Base-by-base conservation (phyloP, 1,140 invertebrate genomes). In the Pogonomyrmex barbatus region DNA sequence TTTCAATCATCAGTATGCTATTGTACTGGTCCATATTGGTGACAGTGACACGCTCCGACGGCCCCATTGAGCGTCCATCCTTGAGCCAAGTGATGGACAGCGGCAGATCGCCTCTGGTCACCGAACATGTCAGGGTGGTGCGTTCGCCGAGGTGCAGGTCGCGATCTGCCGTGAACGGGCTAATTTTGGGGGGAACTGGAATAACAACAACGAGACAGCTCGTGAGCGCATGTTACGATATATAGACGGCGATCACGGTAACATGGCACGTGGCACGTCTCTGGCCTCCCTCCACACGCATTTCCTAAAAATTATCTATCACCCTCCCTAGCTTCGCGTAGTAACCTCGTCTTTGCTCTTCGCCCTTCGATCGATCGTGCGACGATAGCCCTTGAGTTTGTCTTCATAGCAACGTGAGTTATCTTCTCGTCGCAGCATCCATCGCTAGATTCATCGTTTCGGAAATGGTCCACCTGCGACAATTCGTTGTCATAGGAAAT, bases 181-280 rank as follows among this genome's bases (percentile, higher is more conserved):
- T 97, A 95, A 98, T 96, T 96, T 97, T 97, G 88, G 97, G 97
- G 89, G 97, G 97, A 95, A 97, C 97, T 98, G 97, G 88, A 97
- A 96, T 94, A 91, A 93, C 83, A 93, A 90, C 90, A 90, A 90
- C 70, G 89, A 90, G 89, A 90, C 54, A 77, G 62, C 87, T 70
- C 62, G 87, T 90, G 89, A 90, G 70, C 89, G 47, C 82, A 71
- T 50, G 75, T 71, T 68, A 63, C 47, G 56, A 87, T 75, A 89
- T 12, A 83, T 75, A 62, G 79, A 60, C 54, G 73, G 62, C 79
- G 65, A 75, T 58, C 77, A n/a, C n/a, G 86, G 17, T 81, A 85
- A 76, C 79, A 70, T 77, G 75, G 62, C 36, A 36, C 45, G 30
- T 47, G 50, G 24, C 24, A 24, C 24, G 24, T 82, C 52, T 63